These are phyloP conservation scores for Tapirus indicus DNA, from an alignment of 2,797 vertebrate genomes.

Conservation along the genomic window DNA sequence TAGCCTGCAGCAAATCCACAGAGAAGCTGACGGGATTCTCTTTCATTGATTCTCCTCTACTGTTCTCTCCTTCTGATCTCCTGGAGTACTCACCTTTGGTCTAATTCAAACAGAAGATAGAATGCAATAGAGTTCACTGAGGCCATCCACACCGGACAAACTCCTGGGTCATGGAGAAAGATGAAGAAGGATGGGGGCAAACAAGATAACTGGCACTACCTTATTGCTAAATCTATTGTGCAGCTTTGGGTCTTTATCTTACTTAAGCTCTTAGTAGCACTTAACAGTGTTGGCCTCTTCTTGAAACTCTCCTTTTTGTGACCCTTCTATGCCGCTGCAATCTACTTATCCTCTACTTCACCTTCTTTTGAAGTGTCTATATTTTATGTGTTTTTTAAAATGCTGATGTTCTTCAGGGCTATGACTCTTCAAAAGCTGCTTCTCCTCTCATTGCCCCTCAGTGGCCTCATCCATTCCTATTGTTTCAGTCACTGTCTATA, in stretches of 20 bases:
- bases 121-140: not conserved
- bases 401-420: not conserved
- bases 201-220: not conserved
- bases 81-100: not conserved
- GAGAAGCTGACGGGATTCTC: not conserved
- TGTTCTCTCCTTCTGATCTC: not conserved
- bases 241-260: not conserved
- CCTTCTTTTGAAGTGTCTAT: not conserved
- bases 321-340: not conserved
- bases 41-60: not conserved
- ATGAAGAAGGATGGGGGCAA: not conserved
- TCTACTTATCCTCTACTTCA: not conserved
- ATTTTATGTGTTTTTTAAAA: not conserved
- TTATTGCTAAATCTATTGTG: not conserved
- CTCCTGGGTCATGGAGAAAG: not conserved
- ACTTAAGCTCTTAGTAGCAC: not conserved
- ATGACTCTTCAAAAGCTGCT: not conserved
- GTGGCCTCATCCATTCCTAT: not conserved
- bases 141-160: not conserved
- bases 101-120: not conserved
- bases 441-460: not conserved
- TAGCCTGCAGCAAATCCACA: not conserved
- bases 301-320: not conserved
- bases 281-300: not conserved
- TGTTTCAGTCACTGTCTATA: not conserved